Percentiles rank a stretch among this genome's conserved stretches.
phyloP scores from a whole-genome alignment of 1,140 invertebrate genomes.

The Ditylenchus dipsaci region DNA sequence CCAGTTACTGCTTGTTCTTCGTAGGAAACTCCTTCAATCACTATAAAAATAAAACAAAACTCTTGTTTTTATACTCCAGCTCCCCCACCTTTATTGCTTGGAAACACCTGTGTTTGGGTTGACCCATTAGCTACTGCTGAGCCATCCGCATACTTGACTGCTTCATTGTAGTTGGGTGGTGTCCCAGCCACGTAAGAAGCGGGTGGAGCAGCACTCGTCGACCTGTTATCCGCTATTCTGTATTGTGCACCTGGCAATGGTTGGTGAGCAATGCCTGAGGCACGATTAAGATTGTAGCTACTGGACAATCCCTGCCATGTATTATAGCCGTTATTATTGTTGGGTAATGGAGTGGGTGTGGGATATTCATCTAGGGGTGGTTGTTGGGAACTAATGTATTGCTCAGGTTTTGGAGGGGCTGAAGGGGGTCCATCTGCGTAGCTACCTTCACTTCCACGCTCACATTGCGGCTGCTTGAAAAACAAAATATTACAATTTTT shows the following conservation, averaged over 20 bases:
- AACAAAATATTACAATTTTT: no score
- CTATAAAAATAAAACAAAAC: no score
- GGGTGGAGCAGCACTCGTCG: background rate
- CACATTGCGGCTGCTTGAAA: slow-evolving; percentile 1
- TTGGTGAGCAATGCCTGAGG: background rate
- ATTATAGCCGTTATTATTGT: no score
- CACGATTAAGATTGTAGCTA: no score
- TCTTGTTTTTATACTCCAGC: no score
- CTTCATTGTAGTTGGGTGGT: background rate
- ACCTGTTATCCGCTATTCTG: background rate
- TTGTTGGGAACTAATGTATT: background rate
- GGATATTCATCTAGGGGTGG: background rate
- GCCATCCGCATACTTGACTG: background rate
- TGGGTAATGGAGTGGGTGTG: background rate
- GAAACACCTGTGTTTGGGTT: slow-evolving; percentile 1
- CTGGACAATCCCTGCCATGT: no score
- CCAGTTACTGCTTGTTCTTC: no score
- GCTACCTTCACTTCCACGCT: background rate
- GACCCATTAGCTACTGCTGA: background rate
- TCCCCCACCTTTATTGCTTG: slow-evolving; percentile 1
- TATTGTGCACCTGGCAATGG: background rate
- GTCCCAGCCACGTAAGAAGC: background rate
- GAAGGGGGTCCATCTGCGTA: background rate
- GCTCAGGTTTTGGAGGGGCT: background rate
- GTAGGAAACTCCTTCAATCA: no score